These are phyloP conservation scores for Protosalanx chinensis DNA, from an alignment of 2,797 vertebrate genomes.

Conservation along the genomic window DNA sequence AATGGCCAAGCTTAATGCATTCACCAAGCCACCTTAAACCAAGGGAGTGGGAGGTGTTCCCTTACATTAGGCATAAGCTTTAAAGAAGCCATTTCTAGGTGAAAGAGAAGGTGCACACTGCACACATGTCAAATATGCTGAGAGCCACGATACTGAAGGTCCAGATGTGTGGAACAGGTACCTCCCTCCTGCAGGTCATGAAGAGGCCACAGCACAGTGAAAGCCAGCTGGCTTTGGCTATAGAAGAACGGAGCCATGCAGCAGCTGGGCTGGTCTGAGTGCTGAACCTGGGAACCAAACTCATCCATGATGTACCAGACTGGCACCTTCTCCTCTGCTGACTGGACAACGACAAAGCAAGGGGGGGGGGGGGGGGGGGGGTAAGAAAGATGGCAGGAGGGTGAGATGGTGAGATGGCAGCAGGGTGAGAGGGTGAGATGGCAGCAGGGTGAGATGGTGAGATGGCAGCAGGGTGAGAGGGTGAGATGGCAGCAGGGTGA, in stretches of 20 bases:
- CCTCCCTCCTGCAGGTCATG: slow-evolving; percentile 84
- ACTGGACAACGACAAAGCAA: slow-evolving; percentile 57
- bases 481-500: too few relatives aligned
- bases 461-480: too few relatives aligned
- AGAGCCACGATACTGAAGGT: too few relatives aligned
- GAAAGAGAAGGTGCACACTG: too few relatives aligned
- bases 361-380: not conserved
- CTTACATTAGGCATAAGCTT: too few relatives aligned
- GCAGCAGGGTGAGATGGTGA: too few relatives aligned
- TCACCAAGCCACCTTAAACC: too few relatives aligned
- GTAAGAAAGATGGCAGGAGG: not conserved
- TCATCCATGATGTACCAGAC: slow-evolving; percentile 99
- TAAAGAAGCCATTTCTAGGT: too few relatives aligned
- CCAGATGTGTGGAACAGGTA: slow-evolving; percentile 45
- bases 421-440: too few relatives aligned
- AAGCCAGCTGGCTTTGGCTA: slow-evolving; percentile 78
- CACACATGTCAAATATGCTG: not conserved
- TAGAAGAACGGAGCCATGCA: slow-evolving; percentile 85
- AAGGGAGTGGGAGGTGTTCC: too few relatives aligned
- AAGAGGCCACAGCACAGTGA: slow-evolving; percentile 89
- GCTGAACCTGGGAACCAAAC: slow-evolving; percentile 90
- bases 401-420: too few relatives aligned
- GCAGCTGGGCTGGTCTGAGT: slow-evolving; percentile 82
- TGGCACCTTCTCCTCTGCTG: slow-evolving; percentile 88
- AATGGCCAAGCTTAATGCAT: too few relatives aligned